phyloP scores from a whole-genome alignment of 2,113 vertebrate species.

The Lagopus leucura region DNA sequence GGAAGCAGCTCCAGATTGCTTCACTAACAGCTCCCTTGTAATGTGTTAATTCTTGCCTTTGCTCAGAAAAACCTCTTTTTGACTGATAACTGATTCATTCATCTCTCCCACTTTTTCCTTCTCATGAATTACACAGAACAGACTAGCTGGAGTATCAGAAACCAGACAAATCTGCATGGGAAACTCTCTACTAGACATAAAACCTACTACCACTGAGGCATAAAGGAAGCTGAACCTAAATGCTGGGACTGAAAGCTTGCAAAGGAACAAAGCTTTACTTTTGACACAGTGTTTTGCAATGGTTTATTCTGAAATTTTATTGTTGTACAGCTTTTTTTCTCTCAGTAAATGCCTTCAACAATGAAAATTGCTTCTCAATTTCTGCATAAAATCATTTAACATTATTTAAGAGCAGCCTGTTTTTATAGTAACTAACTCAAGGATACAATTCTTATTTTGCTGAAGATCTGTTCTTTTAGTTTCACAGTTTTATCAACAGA shows the following conservation, averaged over 20 bases:
- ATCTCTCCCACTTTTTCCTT: constrained; percentile 11
- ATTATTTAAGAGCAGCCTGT: background rate
- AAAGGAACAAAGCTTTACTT: background rate
- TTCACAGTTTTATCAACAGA: background rate
- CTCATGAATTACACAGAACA: constrained; percentile 30
- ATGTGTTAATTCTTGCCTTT: background rate
- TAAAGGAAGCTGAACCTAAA: background rate
- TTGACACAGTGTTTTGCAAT: background rate
- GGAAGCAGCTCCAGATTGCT: background rate
- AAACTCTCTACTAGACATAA: constrained; percentile 6
- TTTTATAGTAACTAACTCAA: background rate
- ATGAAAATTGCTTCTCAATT: constrained; percentile 2
- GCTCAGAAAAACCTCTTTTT: constrained; percentile 20
- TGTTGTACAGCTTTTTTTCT: background rate
- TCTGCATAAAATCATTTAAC: background rate
- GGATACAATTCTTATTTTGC: background rate
- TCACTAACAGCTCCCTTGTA: background rate
- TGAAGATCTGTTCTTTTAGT: background rate
- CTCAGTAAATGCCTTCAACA: background rate
- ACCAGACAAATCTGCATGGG: background rate
- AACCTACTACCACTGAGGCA: background rate
- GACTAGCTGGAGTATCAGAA: constrained; percentile 19
- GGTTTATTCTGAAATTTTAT: background rate
- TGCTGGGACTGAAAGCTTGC: background rate
- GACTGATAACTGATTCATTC: constrained; percentile 34